Evolutionary conservation across 2,797 vertebrate species (phyloP), one percentile per base, ranked within the genome.

Genomic region (Pempheris klunzingeri): DNA sequence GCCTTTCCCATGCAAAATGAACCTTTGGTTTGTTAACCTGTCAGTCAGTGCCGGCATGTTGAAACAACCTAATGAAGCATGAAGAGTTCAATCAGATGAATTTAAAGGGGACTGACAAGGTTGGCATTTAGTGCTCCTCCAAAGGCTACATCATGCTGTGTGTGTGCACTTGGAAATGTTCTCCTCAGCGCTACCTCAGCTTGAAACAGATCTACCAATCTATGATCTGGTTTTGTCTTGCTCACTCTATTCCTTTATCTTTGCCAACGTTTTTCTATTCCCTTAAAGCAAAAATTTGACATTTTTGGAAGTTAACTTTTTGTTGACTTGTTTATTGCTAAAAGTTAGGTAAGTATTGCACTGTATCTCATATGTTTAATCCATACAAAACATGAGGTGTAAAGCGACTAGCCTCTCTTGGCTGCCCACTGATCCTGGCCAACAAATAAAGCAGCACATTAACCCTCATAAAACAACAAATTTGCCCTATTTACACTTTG

Each of bases 81-180:
- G 74, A 86, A 60, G 71, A 77, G 78, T 85, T 87, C 79, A 82
- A 76, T 85, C 85, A 81, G 66, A 82, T 58, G 72, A 64, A 77
- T 87, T 14, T 80, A 71, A 88, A 85, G 77, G 70, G 62, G 74
- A 74, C 81, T 87, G 89, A 90, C 88, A 87, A 62, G 73, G 65
- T 50, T 86, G 85, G 74, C 84, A 84, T 90, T 85, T 81, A 75
- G 66, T 77, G 78, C 81, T 81, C 74, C 69, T 74, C 64, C 43
- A 73, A 65, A 80, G 66, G 71, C 58, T 59, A 17, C 50, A 4
- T 78, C 80, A 82, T 52, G 67, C 61, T 77, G 80, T n/a, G 76
- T 74, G 55, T 49, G 60, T 74, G 65, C 44, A 47, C 63, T 66
- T 50, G 4, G 15, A 43, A 58, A 36, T 60, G 10, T 59, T 74